Evolutionary conservation across 2,888 invertebrate species (phyloP).

Genomic region (Sinotaia quadrata): DNA sequence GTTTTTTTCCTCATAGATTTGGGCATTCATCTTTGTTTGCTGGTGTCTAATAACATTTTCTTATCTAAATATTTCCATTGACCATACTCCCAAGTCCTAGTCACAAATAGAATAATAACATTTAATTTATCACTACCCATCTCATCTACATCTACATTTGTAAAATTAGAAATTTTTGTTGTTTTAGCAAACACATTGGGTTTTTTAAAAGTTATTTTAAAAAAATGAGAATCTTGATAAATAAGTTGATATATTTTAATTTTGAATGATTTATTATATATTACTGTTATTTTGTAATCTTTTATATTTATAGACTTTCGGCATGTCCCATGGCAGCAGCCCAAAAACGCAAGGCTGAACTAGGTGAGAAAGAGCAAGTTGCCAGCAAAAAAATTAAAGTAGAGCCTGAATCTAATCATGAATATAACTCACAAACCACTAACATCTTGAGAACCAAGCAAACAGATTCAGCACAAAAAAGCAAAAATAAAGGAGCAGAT

Average conservation of each 20-base stretch:
- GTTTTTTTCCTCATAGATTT: no score
- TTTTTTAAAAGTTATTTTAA: no score
- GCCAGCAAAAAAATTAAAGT: conserved; percentile 19
- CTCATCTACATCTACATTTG: no score
- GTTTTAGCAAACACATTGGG: no score
- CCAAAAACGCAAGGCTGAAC: conserved; percentile 58
- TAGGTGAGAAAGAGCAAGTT: conserved; percentile 35
- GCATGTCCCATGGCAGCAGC: conserved; percentile 58
- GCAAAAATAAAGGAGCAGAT: conserved; percentile 76
- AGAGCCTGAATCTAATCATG: background rate
- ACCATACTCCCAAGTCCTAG: no score
- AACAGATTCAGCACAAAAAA: background rate
- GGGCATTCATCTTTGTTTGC: no score
- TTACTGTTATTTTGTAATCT: background rate
- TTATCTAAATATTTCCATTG: no score
- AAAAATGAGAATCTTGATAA: conserved; percentile 6
- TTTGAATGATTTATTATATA: background rate
- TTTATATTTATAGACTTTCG: conserved; percentile 41
- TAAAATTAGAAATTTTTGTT: no score
- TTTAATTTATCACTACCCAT: no score
- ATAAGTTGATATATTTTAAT: background rate
- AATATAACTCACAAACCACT: background rate
- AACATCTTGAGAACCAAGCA: background rate
- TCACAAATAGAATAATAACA: no score
- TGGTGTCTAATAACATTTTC: no score